phyloP scores from a whole-genome alignment of 2,113 vertebrate genomes.

The Pterocles orientalis region DNA sequence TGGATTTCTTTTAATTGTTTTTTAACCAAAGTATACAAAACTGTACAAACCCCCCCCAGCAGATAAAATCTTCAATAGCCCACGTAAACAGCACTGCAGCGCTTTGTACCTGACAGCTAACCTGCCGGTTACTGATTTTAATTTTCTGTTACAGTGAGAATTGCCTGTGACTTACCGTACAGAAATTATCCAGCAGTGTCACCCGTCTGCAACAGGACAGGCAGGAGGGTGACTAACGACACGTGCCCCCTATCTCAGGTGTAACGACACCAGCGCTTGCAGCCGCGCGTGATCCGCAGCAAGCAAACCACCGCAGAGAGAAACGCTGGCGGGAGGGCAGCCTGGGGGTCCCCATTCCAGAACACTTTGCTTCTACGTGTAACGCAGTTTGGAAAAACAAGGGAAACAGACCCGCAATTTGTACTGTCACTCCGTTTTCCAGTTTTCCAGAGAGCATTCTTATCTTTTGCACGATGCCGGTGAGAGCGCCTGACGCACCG shows the following conservation, averaged over 20 bases:
- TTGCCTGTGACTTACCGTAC: background rate
- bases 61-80: background rate
- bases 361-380: background rate
- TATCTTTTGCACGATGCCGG: background rate
- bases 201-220: background rate
- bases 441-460: background rate
- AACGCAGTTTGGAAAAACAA: background rate
- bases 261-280: background rate
- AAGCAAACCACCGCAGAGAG: fast-evolving
- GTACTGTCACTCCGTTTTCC: background rate
- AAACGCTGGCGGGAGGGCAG: too few relatives aligned
- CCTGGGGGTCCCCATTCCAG: fast-evolving
- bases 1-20: background rate
- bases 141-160: background rate
- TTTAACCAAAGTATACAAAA: slow-evolving; percentile 6
- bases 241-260: background rate
- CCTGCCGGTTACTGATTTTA: background rate
- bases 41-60: background rate
- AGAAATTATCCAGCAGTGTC: background rate
- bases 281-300: background rate
- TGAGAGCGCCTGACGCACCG: background rate
- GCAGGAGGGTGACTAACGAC: background rate
- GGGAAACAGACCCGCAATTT: background rate
- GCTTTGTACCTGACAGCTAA: background rate
- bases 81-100: background rate